A percentile compares a stretch with the other conserved stretches of the same genome.
Evolutionary conservation across 1,140 invertebrate species (phyloP).

Genomic region (Magallana angulata): DNA sequence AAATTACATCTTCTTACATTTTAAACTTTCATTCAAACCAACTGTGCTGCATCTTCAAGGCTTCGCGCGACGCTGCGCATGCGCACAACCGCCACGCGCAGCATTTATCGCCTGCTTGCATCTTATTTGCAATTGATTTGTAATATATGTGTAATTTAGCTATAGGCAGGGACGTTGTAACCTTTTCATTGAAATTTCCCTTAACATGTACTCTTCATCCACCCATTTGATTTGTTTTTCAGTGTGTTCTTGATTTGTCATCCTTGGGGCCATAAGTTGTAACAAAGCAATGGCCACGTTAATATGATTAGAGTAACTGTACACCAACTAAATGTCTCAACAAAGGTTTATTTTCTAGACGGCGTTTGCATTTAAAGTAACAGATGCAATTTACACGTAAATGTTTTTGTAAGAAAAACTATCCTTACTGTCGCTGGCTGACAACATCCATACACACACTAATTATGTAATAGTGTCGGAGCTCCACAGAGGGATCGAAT

Average conservation of each 20-base stretch:
- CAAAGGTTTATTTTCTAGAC: conserved; percentile 19
- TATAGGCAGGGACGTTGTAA: background rate
- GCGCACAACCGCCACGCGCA: conserved; percentile 15
- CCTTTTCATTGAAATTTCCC: background rate
- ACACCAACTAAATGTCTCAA: background rate
- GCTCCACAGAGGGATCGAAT: background rate
- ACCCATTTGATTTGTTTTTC: background rate
- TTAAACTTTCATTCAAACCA: conserved; percentile 1
- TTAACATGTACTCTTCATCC: background rate
- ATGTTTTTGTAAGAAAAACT: conserved; percentile 3
- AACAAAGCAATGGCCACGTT: background rate
- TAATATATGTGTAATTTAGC: conserved; percentile 11
- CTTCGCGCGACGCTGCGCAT: background rate
- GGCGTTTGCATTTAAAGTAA: background rate
- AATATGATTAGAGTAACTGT: background rate
- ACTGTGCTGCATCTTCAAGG: background rate
- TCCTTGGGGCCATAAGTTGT: background rate
- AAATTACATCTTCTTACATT: conserved; percentile 26
- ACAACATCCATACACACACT: background rate
- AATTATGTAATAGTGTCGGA: conserved; percentile 34
- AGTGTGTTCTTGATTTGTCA: background rate
- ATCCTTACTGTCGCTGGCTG: background rate
- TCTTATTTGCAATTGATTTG: conserved; percentile 21
- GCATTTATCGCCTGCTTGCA: background rate
- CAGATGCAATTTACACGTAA: conserved; percentile 24